A percentile compares a stretch with the other conserved stretches of the same genome.
Conservation (phyloP, 2,113 vertebrate species). For the Calyptommatus sinebrachiatus region DNA sequence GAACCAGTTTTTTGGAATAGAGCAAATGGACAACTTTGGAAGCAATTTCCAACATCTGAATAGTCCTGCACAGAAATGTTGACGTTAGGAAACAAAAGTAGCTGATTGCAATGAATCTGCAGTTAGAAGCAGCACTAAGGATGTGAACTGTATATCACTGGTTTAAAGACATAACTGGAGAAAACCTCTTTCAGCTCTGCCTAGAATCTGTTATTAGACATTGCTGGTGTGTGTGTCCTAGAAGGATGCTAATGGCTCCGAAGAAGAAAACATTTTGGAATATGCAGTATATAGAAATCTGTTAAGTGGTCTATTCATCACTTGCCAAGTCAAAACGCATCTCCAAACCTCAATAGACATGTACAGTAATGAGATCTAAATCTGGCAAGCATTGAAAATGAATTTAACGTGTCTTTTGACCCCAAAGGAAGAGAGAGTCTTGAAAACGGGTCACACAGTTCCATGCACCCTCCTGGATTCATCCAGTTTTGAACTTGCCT, state of each 20-base stretch:
- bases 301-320: background rate
- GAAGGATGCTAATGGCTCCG: constrained; percentile 21
- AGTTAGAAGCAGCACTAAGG: no score
- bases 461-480: constrained; percentile 85
- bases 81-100: no score
- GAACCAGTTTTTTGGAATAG: no score
- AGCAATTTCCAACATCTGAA: no score
- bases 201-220: no score
- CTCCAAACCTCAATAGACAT: background rate
- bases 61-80: no score
- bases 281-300: background rate
- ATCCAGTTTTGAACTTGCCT: constrained; percentile 61
- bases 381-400: constrained; percentile 29
- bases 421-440: constrained; percentile 62
- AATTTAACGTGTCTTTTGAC: constrained; percentile 28
- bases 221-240: background rate
- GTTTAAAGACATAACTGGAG: no score
- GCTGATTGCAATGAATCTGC: no score
- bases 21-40: no score
- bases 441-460: constrained; percentile 60
- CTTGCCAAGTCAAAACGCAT: constrained; percentile 26
- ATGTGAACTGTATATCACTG: no score
- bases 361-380: background rate
- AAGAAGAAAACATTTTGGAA: background rate
- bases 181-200: no score